These are phyloP conservation scores for Phasia obesa DNA, from an alignment of 2,888 invertebrate genomes.

Conservation along the genomic window DNA sequence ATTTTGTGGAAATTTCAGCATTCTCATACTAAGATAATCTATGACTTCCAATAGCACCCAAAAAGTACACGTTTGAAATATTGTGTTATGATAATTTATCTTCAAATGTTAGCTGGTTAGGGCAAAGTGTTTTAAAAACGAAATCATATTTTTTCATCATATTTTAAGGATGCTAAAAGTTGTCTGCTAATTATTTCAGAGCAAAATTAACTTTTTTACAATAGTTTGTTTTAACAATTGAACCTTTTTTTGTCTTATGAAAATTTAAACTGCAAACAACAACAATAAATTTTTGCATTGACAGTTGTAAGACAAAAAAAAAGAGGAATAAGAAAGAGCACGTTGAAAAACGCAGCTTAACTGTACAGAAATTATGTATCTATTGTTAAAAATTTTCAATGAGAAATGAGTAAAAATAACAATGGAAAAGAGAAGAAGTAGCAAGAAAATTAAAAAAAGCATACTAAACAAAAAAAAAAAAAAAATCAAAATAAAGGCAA, in stretches of 20 bases:
- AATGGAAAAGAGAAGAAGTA: slow-evolving; percentile 13
- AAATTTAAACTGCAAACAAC: slow-evolving; percentile 6
- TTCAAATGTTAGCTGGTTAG: too few species aligned
- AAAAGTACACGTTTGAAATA: too few species aligned
- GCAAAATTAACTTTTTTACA: not conserved
- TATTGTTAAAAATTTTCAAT: slow-evolving; percentile 59
- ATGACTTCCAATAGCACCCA: too few species aligned
- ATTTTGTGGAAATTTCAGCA: too few species aligned
- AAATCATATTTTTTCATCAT: slow-evolving; percentile 8
- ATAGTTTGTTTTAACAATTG: slow-evolving; percentile 3
- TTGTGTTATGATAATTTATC: too few species aligned
- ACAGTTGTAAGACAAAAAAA: slow-evolving; percentile 24
- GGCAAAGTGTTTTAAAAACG: not conserved
- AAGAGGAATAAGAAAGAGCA: slow-evolving; percentile 17
- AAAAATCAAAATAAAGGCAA: slow-evolving; percentile 40
- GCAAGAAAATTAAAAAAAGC: slow-evolving; percentile 17
- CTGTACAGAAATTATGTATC: slow-evolving; percentile 60
- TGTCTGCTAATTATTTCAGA: not conserved
- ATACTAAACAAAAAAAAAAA: not conserved
- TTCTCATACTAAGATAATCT: too few species aligned
- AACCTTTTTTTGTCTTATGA: not conserved
- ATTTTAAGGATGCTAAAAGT: slow-evolving; percentile 27
- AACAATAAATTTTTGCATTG: slow-evolving; percentile 52
- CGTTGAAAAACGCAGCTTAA: slow-evolving; percentile 30
- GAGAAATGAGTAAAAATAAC: slow-evolving; percentile 33